phyloP scores from a whole-genome alignment of 2,797 vertebrate species.

The Amblyopsis hoosieri region DNA sequence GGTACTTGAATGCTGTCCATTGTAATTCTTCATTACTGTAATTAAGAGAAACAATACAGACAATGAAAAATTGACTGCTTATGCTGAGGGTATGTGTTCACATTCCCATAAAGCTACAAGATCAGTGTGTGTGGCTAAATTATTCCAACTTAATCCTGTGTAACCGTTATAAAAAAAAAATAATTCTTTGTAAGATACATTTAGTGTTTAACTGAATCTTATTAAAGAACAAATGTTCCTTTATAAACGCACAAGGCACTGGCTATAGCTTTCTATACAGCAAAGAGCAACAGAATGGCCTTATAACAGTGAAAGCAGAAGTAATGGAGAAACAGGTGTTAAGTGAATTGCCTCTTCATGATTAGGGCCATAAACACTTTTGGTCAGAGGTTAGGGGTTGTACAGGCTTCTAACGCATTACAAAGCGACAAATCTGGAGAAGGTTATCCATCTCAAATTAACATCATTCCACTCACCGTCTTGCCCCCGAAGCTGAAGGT shows the following conservation, averaged over 20 bases:
- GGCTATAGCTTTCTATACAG: no score
- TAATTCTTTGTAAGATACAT: no score
- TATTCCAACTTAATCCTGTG: not conserved
- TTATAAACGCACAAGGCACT: no score
- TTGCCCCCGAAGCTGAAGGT: not conserved
- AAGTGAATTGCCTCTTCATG: conserved; percentile 56
- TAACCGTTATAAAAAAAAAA: not conserved
- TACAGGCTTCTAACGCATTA: conserved; percentile 38
- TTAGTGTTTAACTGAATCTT: no score
- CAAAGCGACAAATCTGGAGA: conserved; percentile 51
- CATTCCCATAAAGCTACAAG: conserved; percentile 21
- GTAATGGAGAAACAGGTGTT: conserved; percentile 41
- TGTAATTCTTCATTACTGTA: conserved; percentile 22
- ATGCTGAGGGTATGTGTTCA: not conserved
- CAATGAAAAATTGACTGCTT: conserved; percentile 36
- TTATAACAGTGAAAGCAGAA: conserved; percentile 33
- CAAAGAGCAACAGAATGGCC: not conserved
- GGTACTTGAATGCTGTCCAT: conserved; percentile 38
- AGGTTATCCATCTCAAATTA: conserved; percentile 48
- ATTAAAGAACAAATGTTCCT: no score
- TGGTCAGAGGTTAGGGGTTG: conserved; percentile 57
- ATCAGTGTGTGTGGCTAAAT: conserved; percentile 2
- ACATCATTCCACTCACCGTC: conserved; percentile 10
- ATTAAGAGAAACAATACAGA: conserved; percentile 51
- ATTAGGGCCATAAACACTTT: conserved; percentile 50